Base-by-base conservation (phyloP, 2,797 vertebrate species). In the Trichosurus vulpecula region DNA sequence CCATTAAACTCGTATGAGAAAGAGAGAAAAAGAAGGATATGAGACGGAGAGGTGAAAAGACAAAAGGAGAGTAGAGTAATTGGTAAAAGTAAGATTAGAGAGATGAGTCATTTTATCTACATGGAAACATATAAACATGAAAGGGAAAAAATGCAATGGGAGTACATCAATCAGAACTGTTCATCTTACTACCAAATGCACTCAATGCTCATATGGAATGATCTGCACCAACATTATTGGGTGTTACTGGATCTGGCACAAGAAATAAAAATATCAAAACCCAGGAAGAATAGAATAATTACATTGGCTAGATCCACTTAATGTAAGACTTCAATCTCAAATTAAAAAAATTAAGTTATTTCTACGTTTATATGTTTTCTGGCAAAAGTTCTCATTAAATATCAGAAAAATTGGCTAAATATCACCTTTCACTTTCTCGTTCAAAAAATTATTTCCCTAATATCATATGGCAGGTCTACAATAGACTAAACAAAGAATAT, bases 371-470 rank as follows among this genome's bases (percentile, higher is more conserved):
- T 95, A 61, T 95, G 57, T 92, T 91, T 92, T 94, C 55, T 61
- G 31, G 0, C 90, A 57, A 53, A 2, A 31, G 3, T 90, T 6
- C 56, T 41, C 90, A 61, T 93, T 41, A 53, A 94, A 95, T 51
- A 29, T 58, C 57, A 10, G 54, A 94, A 93, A 58, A 61, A 58
- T 51, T 81, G 35, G 41, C 9, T 47, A 87, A 87, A 87, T 87
- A 47, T 47, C 74, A 87, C 2, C 22, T 94, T 93, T 96, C n/a
- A 87, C 89, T 96, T 52, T 90, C 52, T 87, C 74, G 2, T 52
- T 95, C 87, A 94, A 95, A 54, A 95, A 95, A 90, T 92, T 29
- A 30, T 52, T 95, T 93, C 66, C 41, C 53, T 90, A 29, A 52
- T 89, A 94, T 30, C 87, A 10, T 57, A 90, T 66, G 6, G 81